Conservation (phyloP, 2,113 vertebrate species). For the Callaeas wilsoni region DNA sequence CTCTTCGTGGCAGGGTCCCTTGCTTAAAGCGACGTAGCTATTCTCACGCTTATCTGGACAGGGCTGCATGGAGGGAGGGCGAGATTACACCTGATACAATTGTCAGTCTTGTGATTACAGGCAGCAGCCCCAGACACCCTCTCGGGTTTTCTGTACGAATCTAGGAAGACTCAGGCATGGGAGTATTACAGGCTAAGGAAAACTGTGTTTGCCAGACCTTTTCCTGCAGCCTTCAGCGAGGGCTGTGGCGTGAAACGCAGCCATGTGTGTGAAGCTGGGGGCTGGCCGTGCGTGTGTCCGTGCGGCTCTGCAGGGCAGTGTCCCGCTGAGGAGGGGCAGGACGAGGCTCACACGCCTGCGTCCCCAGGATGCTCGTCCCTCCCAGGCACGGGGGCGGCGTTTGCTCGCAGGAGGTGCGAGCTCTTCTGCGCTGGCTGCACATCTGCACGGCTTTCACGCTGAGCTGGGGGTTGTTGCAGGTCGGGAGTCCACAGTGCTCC, state of each 20-base stretch:
- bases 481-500: rapidly evolving
- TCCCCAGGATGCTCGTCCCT: rapidly evolving
- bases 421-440: background rate
- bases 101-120: background rate
- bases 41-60: background rate
- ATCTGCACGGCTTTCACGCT: rapidly evolving
- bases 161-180: background rate
- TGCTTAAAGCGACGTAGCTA: rapidly evolving
- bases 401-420: background rate
- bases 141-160: rapidly evolving
- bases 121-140: background rate
- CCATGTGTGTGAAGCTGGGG: rapidly evolving
- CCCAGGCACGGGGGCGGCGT: rapidly evolving
- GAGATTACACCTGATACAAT: background rate
- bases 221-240: rapidly evolving
- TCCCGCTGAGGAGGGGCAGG: background rate
- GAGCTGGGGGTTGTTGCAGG: background rate
- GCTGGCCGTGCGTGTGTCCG: rapidly evolving
- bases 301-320: background rate
- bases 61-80: background rate
- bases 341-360: rapidly evolving
- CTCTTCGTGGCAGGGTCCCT: background rate
- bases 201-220: background rate
- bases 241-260: background rate
- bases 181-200: background rate